Evolutionary conservation across 2,888 invertebrate species (phyloP).

Genomic region (Aquatica leii): DNA sequence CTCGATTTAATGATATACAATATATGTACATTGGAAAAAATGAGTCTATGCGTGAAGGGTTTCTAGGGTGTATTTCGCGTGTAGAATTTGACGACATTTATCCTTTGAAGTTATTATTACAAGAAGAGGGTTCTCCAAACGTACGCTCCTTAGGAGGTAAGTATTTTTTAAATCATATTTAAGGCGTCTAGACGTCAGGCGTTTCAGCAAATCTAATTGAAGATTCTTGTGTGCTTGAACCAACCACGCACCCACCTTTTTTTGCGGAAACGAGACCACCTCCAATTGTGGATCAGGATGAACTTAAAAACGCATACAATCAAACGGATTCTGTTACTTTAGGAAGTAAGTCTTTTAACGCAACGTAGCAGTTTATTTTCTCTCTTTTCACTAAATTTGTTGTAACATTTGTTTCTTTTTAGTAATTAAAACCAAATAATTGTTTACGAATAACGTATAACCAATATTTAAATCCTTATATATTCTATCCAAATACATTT

Average conservation of each 20-base stretch:
- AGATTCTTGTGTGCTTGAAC: constrained; percentile 97
- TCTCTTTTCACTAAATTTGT: too few species aligned
- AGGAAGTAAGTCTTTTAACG: too few species aligned
- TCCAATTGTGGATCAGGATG: constrained; percentile 79
- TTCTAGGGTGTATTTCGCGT: constrained; percentile 91
- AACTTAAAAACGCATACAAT: constrained; percentile 78
- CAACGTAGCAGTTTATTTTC: too few species aligned
- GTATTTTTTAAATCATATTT: constrained; percentile 46
- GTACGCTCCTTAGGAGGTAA: constrained; percentile 78
- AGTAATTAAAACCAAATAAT: too few species aligned
- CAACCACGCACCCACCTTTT: constrained; percentile 91
- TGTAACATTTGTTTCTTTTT: constrained; percentile 53
- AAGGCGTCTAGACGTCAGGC: constrained; percentile 19
- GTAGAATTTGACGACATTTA: constrained; percentile 98
- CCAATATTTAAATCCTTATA: too few species aligned
- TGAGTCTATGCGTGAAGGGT: constrained; percentile 89
- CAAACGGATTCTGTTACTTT: constrained; percentile 86
- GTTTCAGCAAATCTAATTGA: constrained; percentile 76
- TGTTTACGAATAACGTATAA: too few species aligned
- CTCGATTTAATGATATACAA: constrained; percentile 96
- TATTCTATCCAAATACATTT: too few species aligned
- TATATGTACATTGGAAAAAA: constrained; percentile 97
- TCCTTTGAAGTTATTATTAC: constrained; percentile 93
- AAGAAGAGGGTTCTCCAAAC: constrained; percentile 89
- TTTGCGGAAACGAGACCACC: constrained; percentile 86